phyloP scores from a whole-genome alignment of 2,888 invertebrate genomes.

The Formica aserva region DNA sequence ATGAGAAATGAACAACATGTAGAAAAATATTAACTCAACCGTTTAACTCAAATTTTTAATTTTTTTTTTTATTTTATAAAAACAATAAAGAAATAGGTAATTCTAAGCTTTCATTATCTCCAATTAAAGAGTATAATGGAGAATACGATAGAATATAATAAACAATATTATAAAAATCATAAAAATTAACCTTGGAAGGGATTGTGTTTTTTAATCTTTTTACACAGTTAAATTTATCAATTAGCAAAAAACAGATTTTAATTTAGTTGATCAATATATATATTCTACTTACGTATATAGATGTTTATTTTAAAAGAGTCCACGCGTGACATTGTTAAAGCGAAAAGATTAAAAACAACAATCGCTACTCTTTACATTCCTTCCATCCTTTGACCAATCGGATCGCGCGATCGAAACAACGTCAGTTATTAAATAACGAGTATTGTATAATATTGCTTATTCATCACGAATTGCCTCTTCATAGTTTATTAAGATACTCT shows the following conservation, averaged over 20 bases:
- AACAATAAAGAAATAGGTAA: not conserved
- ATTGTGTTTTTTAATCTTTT: not conserved
- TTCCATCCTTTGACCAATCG: not conserved
- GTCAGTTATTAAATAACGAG: constrained; percentile 31
- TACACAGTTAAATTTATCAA: not conserved
- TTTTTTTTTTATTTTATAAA: not conserved
- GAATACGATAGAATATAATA: too few relatives aligned
- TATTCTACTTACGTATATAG: not conserved
- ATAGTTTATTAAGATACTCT: constrained; percentile 25
- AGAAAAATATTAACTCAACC: not conserved
- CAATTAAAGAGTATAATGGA: not conserved
- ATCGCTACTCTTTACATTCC: not conserved
- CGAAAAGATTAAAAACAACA: not conserved
- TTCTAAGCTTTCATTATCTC: not conserved
- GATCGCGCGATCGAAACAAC: not conserved
- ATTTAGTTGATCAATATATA: not conserved
- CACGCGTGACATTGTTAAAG: not conserved
- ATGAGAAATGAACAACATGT: not conserved
- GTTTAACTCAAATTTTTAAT: not conserved
- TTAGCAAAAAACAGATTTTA: constrained; percentile 2
- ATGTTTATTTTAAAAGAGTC: constrained; percentile 6
- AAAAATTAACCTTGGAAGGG: not conserved
- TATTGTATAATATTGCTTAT: not conserved
- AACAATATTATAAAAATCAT: not conserved
- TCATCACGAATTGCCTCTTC: constrained; percentile 15